A percentile compares a stretch with the other conserved stretches of the same genome.
Evolutionary conservation across 1,140 invertebrate species (phyloP).

Genomic region (Megathymus violae): DNA sequence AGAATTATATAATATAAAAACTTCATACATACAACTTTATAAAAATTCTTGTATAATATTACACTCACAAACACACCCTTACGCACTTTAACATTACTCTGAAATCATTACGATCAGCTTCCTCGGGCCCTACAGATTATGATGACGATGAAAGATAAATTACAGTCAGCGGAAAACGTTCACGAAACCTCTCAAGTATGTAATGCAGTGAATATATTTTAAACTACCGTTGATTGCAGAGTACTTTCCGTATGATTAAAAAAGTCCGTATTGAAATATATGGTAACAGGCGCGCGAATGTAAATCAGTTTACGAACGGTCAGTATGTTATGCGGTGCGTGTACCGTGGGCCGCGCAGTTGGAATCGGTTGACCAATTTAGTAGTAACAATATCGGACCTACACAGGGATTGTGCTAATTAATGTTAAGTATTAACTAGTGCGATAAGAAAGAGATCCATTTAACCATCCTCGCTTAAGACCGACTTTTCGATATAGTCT

Average conservation of each 20-base stretch:
- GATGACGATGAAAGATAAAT: background rate
- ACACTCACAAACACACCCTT: background rate
- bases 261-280: conserved; percentile 36
- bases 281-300: conserved; percentile 36
- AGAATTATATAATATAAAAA: too few relatives aligned
- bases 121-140: background rate
- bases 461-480: too few relatives aligned
- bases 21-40: too few relatives aligned
- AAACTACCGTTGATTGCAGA: conserved; percentile 10
- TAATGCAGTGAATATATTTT: conserved; percentile 18
- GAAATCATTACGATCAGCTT: background rate
- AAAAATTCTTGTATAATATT: too few relatives aligned
- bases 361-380: too few relatives aligned
- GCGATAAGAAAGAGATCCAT: too few relatives aligned
- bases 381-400: too few relatives aligned
- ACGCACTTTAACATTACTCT: background rate
- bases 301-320: conserved; percentile 41
- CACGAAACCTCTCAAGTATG: background rate
- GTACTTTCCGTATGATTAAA: conserved; percentile 19
- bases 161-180: background rate
- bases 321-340: conserved; percentile 27
- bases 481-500: too few relatives aligned
- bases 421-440: too few relatives aligned
- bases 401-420: too few relatives aligned
- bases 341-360: conserved; percentile 12